Conservation (phyloP, 2,113 vertebrate species). For the Erythrolamprus reginae region DNA sequence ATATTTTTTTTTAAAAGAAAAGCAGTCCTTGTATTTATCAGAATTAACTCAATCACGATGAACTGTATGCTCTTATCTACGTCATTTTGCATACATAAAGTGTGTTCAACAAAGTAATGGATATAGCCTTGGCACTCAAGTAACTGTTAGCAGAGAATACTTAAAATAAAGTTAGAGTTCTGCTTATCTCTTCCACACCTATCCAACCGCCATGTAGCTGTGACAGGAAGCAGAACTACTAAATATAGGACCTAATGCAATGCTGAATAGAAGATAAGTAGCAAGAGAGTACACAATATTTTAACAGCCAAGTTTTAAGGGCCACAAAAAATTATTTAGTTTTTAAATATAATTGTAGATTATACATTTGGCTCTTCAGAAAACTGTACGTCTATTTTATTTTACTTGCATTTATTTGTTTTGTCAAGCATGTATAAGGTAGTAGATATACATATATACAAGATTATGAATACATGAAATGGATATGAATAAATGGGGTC, state of each 20-base stretch:
- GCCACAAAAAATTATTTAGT: slow-evolving; percentile 28
- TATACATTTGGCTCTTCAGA: background rate
- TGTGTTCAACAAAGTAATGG: background rate
- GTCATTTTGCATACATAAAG: background rate
- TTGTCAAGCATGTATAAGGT: no score
- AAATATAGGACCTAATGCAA: background rate
- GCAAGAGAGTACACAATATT: slow-evolving; percentile 17
- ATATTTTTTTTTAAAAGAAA: background rate
- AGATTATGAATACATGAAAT: no score
- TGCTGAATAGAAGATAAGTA: background rate
- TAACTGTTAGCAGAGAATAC: background rate
- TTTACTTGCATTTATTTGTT: no score
- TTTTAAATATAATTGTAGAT: slow-evolving; percentile 25
- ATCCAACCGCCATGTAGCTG: slow-evolving; percentile 8
- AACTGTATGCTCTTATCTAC: background rate
- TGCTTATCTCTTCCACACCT: slow-evolving; percentile 19
- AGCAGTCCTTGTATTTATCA: background rate
- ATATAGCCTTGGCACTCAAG: background rate
- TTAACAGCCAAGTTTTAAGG: slow-evolving; percentile 24
- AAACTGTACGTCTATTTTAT: background rate
- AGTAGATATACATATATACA: no score
- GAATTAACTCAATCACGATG: background rate
- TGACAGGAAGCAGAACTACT: background rate
- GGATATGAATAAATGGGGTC: no score
- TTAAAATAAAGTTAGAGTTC: slow-evolving; percentile 6